These are phyloP conservation scores for Drosophila simulans DNA, from an alignment of 1,140 invertebrate genomes.

Conservation along the genomic window DNA sequence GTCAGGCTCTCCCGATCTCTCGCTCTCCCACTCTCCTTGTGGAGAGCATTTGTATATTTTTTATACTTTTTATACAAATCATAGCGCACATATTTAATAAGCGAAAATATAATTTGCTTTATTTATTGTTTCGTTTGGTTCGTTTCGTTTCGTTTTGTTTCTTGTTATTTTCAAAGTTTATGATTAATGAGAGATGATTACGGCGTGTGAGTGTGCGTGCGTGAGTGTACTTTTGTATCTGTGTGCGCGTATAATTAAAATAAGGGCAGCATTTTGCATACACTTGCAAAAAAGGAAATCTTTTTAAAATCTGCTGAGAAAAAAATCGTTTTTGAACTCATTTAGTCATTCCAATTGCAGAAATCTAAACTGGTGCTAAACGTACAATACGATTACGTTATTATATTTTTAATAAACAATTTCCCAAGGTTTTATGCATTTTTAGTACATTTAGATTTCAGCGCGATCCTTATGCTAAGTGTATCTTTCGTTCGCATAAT, in stretches of 20 bases:
- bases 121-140: constrained; percentile 44
- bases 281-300: background rate
- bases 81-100: constrained; percentile 57
- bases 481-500: constrained; percentile 55
- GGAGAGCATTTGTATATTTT: constrained; percentile 6
- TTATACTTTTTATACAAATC: constrained; percentile 49
- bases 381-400: no score
- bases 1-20: constrained; percentile 15
- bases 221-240: constrained; percentile 15
- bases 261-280: constrained; percentile 28
- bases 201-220: constrained; percentile 25
- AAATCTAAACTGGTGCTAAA: no score
- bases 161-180: constrained; percentile 67
- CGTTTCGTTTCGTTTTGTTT: constrained; percentile 32
- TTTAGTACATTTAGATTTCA: background rate
- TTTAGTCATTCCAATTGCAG: no score
- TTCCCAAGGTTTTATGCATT: no score
- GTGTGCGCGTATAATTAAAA: constrained; percentile 47
- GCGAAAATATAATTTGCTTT: constrained; percentile 68
- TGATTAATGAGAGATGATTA: constrained; percentile 79
- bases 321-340: no score
- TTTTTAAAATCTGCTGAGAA: no score
- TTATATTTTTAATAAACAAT: no score
- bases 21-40: background rate
- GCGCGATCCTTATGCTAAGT: background rate